Base-by-base conservation (phyloP, 2,797 vertebrate genomes). In the Tarsius wallacei region DNA sequence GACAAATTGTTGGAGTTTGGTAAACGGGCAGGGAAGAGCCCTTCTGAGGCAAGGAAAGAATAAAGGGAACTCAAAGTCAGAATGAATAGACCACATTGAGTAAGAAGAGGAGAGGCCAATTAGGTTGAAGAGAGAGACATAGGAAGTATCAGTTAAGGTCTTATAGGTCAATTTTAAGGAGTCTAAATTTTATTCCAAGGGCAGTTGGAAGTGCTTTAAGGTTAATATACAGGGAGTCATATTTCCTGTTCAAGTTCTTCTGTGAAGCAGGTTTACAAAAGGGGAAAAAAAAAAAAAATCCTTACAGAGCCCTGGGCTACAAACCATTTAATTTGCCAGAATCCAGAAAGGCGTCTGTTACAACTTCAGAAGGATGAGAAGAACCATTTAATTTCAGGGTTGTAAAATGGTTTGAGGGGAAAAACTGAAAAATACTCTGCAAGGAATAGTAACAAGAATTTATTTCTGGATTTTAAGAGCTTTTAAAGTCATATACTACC, bases 311-410 rank as follows among this genome's bases (percentile, higher is more conserved):
- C n/a, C 59, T 47, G 24, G 24, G 16, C 76, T 91, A 71, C 71
- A 96, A 42, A 76, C 47, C 22, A 5, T 61, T 95, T 93, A 70
- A 86, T 85, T 85, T 88, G 22, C 36, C 47, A 92, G 89, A 96
- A 90, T 92, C 64, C 59, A 97, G 71, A 94, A 82, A 87, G 66
- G 17, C 3, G 77, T 68, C 76, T 93, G 51, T 93, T 82, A 91
- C 86, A 93, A 84, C 19, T 93, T 96, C 24, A 86, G 66, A 89
- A 86, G 31, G 28, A 84, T 59, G 36, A 87, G 59, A 47, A 71
- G 14, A 93, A 83, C 0, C 10, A 81, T 93, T 63, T 93, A 90
- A 64, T 90, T 85, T 94, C 82, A 94, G 61, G 57, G n/a, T 76
- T 77, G 73, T 55, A 93, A 96, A 94, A 94, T 81, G 81, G 47